Evolutionary conservation across 2,113 vertebrate species (phyloP), one percentile per base, ranked within the genome.

Genomic region (Epinephelus lanceolatus): DNA sequence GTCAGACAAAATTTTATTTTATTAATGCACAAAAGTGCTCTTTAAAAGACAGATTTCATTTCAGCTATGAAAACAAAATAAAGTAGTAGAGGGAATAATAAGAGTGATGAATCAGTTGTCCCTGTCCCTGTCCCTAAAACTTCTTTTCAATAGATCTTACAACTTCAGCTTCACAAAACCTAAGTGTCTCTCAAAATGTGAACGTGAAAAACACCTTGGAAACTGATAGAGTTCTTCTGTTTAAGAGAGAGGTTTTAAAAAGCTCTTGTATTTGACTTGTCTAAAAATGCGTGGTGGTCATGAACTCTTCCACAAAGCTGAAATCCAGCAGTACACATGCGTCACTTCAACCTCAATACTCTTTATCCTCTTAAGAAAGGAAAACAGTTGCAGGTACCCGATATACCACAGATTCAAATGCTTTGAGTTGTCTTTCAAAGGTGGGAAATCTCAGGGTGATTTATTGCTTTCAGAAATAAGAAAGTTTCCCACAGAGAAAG

Each of bases 41-140:
- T 55, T 65, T 21, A 23, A 74, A 19, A 63, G 5, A 25, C 45
- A 19, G 25, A 11, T 61, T 57, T 76, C 11, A 69, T 62, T n/a
- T 60, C 52, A 84, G 14, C 40, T 30, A 14, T n/a, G 33, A 49
- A 73, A 76, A 70, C 13, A 81, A 77, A 72, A 61, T 62, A 62
- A 0, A 27, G 2, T 13, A 23, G 45, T 45, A 27, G 15, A 67
- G 33, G 6, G n/a, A 53, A 78, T 42, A 59, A 56, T 0, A 13
- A 13, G 13, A 60, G 25, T 0, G 56, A 71, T 82, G 68, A 72
- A 45, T 72, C 59, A 65, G 13, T 5, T 70, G 66, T 78, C 75
- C 72, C 61, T 63, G 67, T 9, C 42, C 25, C 69, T 47, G 27
- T 27, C 27, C 4, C 4, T 1, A 19, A 57, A 21, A 27, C 13